These are phyloP conservation scores for Leptura quadrifasciata DNA, from an alignment of 2,888 invertebrate genomes.

Conservation along the genomic window DNA sequence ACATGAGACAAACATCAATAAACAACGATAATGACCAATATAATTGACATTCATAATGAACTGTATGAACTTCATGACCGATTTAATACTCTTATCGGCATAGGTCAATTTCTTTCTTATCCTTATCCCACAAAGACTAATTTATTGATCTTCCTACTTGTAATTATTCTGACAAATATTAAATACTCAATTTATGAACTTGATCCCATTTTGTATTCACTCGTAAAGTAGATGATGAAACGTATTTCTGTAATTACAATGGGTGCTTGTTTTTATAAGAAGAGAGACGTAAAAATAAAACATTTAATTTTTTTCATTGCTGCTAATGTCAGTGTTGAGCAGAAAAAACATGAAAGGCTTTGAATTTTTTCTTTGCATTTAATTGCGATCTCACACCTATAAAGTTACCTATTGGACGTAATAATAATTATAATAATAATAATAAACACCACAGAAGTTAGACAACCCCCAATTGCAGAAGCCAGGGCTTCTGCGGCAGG, in stretches of 20 bases:
- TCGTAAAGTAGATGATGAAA: neutral
- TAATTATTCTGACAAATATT: conserved; percentile 4
- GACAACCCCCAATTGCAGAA: too few species aligned
- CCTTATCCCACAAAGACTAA: conserved; percentile 9
- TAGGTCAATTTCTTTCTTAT: conserved; percentile 22
- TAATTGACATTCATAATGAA: neutral
- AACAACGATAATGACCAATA: conserved; percentile 20
- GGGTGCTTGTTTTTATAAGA: too few species aligned
- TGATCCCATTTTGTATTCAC: neutral
- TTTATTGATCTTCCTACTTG: neutral
- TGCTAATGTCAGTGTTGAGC: too few species aligned
- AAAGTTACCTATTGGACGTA: too few species aligned
- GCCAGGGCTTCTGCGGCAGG: too few species aligned
- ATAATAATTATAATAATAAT: too few species aligned
- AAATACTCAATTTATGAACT: neutral
- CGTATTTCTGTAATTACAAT: neutral
- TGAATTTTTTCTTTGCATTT: too few species aligned
- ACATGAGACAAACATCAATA: neutral
- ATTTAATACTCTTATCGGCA: conserved; percentile 12
- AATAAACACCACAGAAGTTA: too few species aligned
- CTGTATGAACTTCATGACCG: conserved; percentile 12
- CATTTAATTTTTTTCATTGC: too few species aligned
- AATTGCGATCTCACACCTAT: too few species aligned
- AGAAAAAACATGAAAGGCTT: too few species aligned
- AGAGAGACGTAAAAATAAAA: too few species aligned